These are phyloP conservation scores for Falco peregrinus DNA, from an alignment of 2,797 vertebrate species.

Conservation along the genomic window DNA sequence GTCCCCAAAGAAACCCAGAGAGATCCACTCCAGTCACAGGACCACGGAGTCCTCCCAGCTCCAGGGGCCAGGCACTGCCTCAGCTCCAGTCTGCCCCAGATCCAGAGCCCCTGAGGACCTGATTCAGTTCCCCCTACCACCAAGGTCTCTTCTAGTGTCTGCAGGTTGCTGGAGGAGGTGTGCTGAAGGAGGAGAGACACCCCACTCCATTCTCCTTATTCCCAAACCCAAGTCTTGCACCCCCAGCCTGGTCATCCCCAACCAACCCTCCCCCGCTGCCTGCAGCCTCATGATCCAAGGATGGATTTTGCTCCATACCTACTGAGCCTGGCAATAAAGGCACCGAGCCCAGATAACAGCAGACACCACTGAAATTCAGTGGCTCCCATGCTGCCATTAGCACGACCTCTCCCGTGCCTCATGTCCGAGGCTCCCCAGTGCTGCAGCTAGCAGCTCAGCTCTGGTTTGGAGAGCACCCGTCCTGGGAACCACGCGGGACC, in stretches of 20 bases:
- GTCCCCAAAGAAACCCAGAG: background rate
- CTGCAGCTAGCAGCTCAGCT: slow-evolving; percentile 17
- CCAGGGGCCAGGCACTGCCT: background rate
- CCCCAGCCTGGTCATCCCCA: background rate
- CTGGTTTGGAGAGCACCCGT: slow-evolving; percentile 46
- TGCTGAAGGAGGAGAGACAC: background rate
- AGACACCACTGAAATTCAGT: background rate
- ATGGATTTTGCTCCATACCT: background rate
- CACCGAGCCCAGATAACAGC: background rate
- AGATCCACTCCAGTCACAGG: background rate
- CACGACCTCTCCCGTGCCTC: background rate
- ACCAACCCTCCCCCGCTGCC: background rate
- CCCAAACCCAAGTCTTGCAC: background rate
- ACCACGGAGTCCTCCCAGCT: background rate
- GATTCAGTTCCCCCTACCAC: background rate
- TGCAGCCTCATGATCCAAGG: background rate
- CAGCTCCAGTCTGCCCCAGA: background rate
- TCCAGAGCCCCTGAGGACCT: background rate
- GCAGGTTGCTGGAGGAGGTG: background rate
- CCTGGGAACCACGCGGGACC: slow-evolving; percentile 33
- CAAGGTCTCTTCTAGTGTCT: background rate
- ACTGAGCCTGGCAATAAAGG: background rate
- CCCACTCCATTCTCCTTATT: background rate
- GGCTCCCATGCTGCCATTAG: background rate
- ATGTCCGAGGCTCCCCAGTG: accelerated